Base-by-base conservation (phyloP, 2,797 vertebrate genomes). In the Oreonectes daqikongensis region DNA sequence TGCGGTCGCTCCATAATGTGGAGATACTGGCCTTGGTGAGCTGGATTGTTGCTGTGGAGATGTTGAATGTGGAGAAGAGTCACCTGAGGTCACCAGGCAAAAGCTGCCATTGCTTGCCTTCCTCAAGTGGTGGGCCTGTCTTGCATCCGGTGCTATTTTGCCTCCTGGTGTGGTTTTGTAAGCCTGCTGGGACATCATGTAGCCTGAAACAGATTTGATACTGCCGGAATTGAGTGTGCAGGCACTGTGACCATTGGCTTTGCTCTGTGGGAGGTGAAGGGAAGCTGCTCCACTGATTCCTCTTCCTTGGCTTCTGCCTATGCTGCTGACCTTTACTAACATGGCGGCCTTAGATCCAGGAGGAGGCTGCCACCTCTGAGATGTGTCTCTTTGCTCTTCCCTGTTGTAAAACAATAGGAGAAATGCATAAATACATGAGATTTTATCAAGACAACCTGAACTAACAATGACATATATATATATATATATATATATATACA, bases 271-370 rank as follows among this genome's bases (percentile, higher is more conserved):
- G 78, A 80, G 85, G 81, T 85, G 92, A 86, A 42, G 90, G 55
- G 75, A 85, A 77, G 84, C 60, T 44, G 85, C 79, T 42, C 72
- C 90, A 81, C 69, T 87, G 70, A 0, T 67, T 69, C 52, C 80
- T 77, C 84, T 80, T 79, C 72, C 80, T 72, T 91, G 89, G 84
- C 38, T 87, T 75, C 88, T 86, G 74, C 87, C 94, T 85, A 95
- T 79, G 84, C 93, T 95, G 87, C 94, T 95, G 78, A 96, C 94
- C 87, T 96, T 97, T 79, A 96, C 95, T 88, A 96, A 83, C 95
- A 96, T 95, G 75, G 95, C 89, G 50, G 95, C 94, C 88, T 95
- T 96, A 0, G 95, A 95, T 61, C 95, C 95, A 18, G 94, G 94
- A 30, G 89, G 64, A 50, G 95, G 95, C 86, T 96, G 95, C 95